phyloP scores from a whole-genome alignment of 2,888 invertebrate genomes.

The Ischnura elegans region DNA sequence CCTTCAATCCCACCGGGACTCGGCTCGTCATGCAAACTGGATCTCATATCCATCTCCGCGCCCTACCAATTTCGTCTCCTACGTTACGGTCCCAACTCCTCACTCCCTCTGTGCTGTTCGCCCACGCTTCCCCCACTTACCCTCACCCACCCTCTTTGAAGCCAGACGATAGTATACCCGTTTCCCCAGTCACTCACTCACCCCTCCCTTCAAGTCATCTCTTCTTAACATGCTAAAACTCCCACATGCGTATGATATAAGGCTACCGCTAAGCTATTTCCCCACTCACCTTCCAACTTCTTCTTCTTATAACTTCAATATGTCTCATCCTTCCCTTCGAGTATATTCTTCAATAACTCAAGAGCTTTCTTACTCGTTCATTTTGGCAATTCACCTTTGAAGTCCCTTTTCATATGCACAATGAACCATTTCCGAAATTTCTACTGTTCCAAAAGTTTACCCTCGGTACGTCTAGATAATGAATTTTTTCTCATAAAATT shows the following conservation, averaged over 20 bases:
- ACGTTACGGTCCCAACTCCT: neutral
- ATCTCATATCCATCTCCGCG: conserved; percentile 34
- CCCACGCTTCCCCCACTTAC: neutral
- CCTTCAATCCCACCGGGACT: neutral
- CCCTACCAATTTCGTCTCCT: neutral
- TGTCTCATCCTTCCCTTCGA: neutral
- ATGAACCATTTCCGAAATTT: too few species aligned
- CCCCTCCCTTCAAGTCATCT: neutral
- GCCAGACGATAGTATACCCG: neutral
- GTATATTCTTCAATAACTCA: neutral
- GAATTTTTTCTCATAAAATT: too few species aligned
- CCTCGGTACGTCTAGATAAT: too few species aligned
- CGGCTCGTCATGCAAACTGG: conserved; percentile 24
- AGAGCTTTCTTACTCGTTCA: too few species aligned
- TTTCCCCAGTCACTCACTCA: neutral
- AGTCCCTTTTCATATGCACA: too few species aligned
- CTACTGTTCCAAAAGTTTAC: too few species aligned
- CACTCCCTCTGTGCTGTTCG: too few species aligned
- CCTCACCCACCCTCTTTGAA: neutral
- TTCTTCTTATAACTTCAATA: neutral
- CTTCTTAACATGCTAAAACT: neutral
- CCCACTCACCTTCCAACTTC: neutral
- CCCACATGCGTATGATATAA: neutral
- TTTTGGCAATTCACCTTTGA: too few species aligned
- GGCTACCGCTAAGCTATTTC: too few species aligned